Evolutionary conservation across 2,797 vertebrate species (phyloP).

Genomic region (Sciaenops ocellatus): DNA sequence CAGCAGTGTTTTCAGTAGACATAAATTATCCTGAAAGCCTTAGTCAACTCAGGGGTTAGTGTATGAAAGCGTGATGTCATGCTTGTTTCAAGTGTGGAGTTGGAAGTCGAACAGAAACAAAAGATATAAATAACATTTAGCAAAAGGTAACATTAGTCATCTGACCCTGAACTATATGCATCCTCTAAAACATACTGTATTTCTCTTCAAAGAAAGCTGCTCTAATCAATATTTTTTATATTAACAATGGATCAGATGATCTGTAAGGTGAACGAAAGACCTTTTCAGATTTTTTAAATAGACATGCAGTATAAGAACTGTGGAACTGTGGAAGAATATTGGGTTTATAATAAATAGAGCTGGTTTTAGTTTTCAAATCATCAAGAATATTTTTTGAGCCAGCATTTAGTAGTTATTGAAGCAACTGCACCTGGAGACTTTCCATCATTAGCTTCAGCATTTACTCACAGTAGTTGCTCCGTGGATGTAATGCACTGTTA

Average conservation of each 20-base stretch:
- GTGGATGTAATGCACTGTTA: neutral
- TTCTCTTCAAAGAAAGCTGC: too few relatives aligned
- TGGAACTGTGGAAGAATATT: neutral
- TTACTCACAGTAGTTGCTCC: neutral
- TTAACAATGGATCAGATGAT: neutral
- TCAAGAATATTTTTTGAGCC: neutral
- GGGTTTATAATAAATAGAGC: neutral
- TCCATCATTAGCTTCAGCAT: neutral
- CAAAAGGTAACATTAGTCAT: neutral
- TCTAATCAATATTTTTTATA: too few relatives aligned
- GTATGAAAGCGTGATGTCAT: neutral
- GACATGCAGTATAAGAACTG: neutral
- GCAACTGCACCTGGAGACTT: neutral
- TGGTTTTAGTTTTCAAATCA: neutral
- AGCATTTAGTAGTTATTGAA: slow-evolving; percentile 5
- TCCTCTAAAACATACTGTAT: too few relatives aligned
- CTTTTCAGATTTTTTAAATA: neutral
- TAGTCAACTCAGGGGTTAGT: slow-evolving; percentile 5
- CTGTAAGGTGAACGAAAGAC: neutral
- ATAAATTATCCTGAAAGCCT: slow-evolving; percentile 14
- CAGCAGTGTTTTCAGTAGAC: slow-evolving; percentile 25
- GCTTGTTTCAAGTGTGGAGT: slow-evolving; percentile 1
- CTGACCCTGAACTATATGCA: neutral
- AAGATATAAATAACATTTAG: neutral
- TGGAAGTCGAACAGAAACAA: neutral